phyloP scores from a whole-genome alignment of 2,797 vertebrate genomes.

The Manis javanica region DNA sequence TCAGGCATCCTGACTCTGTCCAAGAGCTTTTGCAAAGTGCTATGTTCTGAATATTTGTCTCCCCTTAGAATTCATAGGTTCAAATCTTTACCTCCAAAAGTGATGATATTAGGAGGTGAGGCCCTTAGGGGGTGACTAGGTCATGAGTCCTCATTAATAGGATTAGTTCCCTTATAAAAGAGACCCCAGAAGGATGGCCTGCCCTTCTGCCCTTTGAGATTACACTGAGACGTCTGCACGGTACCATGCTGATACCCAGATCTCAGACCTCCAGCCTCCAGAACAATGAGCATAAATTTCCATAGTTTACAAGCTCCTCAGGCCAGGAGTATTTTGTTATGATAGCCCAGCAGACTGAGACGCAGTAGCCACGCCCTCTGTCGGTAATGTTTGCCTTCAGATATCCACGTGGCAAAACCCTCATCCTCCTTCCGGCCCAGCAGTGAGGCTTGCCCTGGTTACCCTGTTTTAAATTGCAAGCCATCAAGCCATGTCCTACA shows the following conservation, averaged over 20 bases:
- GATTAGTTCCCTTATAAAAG: not conserved
- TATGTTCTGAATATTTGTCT: not conserved
- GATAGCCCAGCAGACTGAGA: not conserved
- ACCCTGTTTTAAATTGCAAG: not conserved
- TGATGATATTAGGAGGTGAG: not conserved
- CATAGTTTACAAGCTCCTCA: not conserved
- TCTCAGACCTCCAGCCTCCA: not conserved
- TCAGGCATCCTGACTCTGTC: not conserved
- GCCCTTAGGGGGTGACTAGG: not conserved
- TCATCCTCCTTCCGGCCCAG: not conserved
- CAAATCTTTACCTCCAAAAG: not conserved
- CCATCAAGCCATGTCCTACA: not conserved
- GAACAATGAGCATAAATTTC: not conserved
- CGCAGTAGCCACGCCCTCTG: no score
- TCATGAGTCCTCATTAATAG: not conserved
- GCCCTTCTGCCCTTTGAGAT: not conserved
- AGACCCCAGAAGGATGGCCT: no score
- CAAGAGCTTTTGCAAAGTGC: not conserved
- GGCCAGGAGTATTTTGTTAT: not conserved
- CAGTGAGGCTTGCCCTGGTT: not conserved
- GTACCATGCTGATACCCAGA: not conserved
- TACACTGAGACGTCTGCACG: not conserved
- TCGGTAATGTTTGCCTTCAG: not conserved
- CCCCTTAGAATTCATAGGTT: not conserved
- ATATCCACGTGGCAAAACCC: not conserved